Evolutionary conservation across 2,797 vertebrate genomes (phyloP), one percentile per base, ranked within the genome.

Genomic region (Anableps anableps): DNA sequence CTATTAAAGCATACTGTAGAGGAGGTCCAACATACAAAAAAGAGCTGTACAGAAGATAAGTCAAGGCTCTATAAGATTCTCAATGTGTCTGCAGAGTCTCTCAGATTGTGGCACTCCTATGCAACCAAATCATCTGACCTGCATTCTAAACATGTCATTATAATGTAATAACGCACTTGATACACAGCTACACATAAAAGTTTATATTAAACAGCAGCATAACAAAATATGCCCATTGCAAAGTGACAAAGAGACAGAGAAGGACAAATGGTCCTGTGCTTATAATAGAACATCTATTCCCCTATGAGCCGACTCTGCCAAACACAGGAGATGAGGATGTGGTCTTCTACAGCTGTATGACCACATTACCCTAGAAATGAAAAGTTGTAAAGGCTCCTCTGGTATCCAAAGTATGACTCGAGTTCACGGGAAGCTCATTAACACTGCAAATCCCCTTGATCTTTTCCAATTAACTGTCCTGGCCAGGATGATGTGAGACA

Each of bases 381-480:
- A 88, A 91, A 90, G 85, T 91, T 93, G 84, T 70, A 84, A 86
- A 88, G 73, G 75, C 90, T 93, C 89, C 87, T 91, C 85, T 88
- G 89, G 86, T 90, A 87, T 92, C 89, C 79, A 88, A 88, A 91
- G 84, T 92, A 88, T 93, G 91, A 93, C 88, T 92, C 45, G 80
- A 83, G 91, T 92, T 93, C 92, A 88, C 84, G 17, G 90, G 91
- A 93, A 93, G 91, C 94, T 95, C 92, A 92, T 94, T 94, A 94
- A 93, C 91, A 87, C 89, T 90, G 89, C 82, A 92, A 94, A 94
- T 94, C 93, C 89, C 88, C 89, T 93, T 95, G 92, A 95, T 94
- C 91, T 93, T 90, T 91, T 93, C 93, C 93, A 95, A 95, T 94
- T 94, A 93, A 94, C 90, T 88, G 88, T 92, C 93, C 91, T 83